Percentiles rank a stretch among this genome's conserved stretches.
Evolutionary conservation across 2,113 vertebrate genomes (phyloP).

Genomic region (Elgaria multicarinata): DNA sequence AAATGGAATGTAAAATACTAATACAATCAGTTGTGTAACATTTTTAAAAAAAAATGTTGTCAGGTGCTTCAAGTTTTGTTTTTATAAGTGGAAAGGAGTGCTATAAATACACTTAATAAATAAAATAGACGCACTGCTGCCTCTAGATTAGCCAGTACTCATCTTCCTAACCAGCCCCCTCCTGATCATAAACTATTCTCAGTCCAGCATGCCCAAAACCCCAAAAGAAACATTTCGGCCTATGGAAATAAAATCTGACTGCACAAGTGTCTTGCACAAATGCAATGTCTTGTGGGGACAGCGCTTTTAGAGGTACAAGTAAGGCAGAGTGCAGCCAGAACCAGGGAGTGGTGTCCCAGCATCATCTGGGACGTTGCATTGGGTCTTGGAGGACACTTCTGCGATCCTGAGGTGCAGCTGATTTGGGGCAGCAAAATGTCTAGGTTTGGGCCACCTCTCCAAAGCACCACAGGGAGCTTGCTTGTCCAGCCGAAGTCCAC

Average conservation of each 20-base stretch:
- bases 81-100: background rate
- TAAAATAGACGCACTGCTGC: background rate
- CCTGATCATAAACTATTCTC: slow-evolving; percentile 18
- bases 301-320: background rate
- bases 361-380: background rate
- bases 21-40: background rate
- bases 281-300: background rate
- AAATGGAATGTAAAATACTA: background rate
- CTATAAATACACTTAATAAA: background rate
- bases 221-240: background rate
- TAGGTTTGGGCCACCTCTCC: background rate
- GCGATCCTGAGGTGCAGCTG: background rate
- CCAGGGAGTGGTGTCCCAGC: background rate
- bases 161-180: slow-evolving; percentile 59
- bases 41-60: background rate
- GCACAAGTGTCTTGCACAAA: background rate
- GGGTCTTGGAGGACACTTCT: background rate
- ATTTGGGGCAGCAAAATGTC: too few species aligned
- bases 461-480: background rate
- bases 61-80: background rate
- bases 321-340: background rate
- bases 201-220: background rate
- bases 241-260: background rate
- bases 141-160: background rate
- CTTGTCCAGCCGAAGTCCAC: background rate